Evolutionary conservation across 2,888 invertebrate genomes (phyloP), one percentile per base, ranked within the genome.

Genomic region (Ormia ochracea): DNA sequence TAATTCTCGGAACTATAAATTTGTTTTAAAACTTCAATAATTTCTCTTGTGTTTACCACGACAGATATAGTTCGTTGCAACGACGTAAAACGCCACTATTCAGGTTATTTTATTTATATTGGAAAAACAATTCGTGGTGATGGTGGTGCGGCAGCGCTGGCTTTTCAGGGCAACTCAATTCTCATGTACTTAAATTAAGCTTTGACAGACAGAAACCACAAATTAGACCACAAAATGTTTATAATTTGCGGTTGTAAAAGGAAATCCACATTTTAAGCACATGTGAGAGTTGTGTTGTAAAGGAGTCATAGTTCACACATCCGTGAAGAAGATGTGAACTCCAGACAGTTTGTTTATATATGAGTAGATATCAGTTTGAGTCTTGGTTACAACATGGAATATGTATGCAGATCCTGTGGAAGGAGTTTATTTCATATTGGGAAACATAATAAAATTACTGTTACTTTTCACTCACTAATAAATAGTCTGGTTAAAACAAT

Each of bases 171-270:
- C 65, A 56, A 61, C 61, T 68, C 50, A 43, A 72, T 76, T 61
- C 72, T 65, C 66, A 72, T 68, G 50, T 50, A 72, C 63, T 80
- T 72, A 65, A 72, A 63, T 80, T 63, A 72, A 75, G 61, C 70
- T 68, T 66, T 80, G 79, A 72, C 79, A 79, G 75, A 72, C 70
- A 63, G 41, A 58, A 80, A 68, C 79, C 79, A 72, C 79, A 80
- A 76, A 76, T 80, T 80, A 68, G 61, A 75, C 79, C 79, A 72
- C 70, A 76, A 80, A 80, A 72, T 80, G 75, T 61, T 72, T 80
- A 72, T 72, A 80, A 76, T 72, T 72, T 80, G 79, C 45, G 75
- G 70, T 38, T 26, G 31, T 68, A 33, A 72, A 14, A 66, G n/a
- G 45, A 33, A 79, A 59, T 41, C 6, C 59, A 33, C 26, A 56